Conservation (phyloP, 2,113 vertebrate genomes). For the Brachypodius melanocephalos region DNA sequence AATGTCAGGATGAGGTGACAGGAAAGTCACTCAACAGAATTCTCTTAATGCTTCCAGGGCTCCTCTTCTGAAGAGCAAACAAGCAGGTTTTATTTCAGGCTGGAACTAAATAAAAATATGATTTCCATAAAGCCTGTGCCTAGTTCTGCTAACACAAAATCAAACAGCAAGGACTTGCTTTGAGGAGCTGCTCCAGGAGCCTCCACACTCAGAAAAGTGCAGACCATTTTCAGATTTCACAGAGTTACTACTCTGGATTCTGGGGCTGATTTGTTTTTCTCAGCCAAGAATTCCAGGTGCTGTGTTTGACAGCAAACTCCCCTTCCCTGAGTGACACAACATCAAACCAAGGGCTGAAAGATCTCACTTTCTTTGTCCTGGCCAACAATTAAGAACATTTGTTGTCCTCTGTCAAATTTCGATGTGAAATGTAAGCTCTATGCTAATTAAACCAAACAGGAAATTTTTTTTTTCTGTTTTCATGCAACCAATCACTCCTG, state of each 20-base stretch:
- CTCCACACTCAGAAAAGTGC: background rate
- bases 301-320: background rate
- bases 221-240: background rate
- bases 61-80: background rate
- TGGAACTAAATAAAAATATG: background rate
- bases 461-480: constrained; percentile 48
- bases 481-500: constrained; percentile 7
- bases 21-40: background rate
- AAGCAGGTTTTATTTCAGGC: background rate
- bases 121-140: background rate
- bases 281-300: background rate
- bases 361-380: constrained; percentile 15
- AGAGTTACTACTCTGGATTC: background rate
- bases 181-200: background rate
- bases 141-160: background rate
- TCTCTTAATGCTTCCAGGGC: background rate
- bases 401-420: constrained; percentile 32
- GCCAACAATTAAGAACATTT: constrained; percentile 30
- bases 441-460: constrained; percentile 54
- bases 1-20: background rate
- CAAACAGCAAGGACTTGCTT: background rate
- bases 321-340: background rate
- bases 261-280: background rate
- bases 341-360: background rate
- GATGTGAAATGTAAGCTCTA: background rate